Conservation (phyloP, 2,113 vertebrate species). For the Corydoras maculifer region DNA sequence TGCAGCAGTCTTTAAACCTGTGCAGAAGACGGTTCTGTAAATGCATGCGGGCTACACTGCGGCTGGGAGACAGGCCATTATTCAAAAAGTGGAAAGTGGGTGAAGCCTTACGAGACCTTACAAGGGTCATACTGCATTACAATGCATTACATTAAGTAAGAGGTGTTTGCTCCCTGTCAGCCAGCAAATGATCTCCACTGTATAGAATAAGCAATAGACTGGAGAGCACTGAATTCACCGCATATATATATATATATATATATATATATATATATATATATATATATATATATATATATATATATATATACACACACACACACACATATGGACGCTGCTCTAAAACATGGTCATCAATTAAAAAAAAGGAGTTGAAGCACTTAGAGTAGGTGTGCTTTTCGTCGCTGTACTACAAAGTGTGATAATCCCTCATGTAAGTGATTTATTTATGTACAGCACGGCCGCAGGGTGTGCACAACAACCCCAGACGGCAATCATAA, state of each 20-base stretch:
- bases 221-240: not conserved
- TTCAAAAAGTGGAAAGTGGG: slow-evolving; percentile 1
- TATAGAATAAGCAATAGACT: slow-evolving; percentile 7
- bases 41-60: not conserved
- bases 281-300: not conserved
- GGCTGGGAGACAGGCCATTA: slow-evolving; percentile 4
- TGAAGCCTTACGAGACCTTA: not conserved
- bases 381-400: not conserved
- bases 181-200: slow-evolving; percentile 10
- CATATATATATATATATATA: not conserved
- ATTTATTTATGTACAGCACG: no score
- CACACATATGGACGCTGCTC: not conserved
- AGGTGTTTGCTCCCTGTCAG: not conserved
- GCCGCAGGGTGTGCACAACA: no score
- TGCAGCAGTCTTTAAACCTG: no score
- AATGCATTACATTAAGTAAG: slow-evolving; percentile 7
- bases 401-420: not conserved
- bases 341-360: slow-evolving; percentile 3
- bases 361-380: not conserved
- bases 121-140: not conserved
- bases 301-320: not conserved
- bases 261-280: not conserved
- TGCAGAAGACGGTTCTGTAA: no score
- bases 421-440: no score
- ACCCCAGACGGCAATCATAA: no score